phyloP scores from a whole-genome alignment of 2,113 vertebrate species.

The Apteryx owenii region DNA sequence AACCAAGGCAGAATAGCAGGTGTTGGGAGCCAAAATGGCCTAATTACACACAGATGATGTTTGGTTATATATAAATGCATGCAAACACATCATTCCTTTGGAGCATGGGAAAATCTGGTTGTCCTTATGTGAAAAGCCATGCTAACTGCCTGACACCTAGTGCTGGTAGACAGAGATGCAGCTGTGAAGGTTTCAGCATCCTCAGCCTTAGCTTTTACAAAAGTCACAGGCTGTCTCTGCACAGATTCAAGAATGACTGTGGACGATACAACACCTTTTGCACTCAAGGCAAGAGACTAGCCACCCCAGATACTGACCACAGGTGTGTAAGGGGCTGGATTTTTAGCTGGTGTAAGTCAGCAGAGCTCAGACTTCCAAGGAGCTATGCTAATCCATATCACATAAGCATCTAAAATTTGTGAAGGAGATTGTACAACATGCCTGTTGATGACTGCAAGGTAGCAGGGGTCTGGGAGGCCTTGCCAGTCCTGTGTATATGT shows the following conservation, averaged over 20 bases:
- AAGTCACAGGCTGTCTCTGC: not conserved
- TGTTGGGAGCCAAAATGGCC: not conserved
- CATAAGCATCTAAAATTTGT: not conserved
- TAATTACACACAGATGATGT: not conserved
- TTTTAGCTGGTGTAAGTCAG: not conserved
- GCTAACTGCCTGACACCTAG: not conserved
- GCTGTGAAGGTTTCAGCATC: not conserved
- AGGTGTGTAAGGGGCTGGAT: rapidly evolving
- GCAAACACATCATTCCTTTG: rapidly evolving
- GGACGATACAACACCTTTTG: not conserved
- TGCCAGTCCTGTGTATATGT: rapidly evolving
- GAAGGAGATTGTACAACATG: not conserved
- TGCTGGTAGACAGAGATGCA: not conserved
- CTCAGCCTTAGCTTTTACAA: not conserved
- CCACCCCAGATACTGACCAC: rapidly evolving
- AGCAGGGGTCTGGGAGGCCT: too few relatives aligned
- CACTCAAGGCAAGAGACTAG: not conserved
- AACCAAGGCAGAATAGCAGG: not conserved
- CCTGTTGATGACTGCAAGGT: not conserved
- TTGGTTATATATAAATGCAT: not conserved
- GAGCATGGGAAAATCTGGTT: not conserved
- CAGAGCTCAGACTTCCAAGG: not conserved
- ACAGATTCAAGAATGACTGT: not conserved
- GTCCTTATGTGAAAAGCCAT: not conserved
- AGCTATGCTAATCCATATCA: not conserved